These are phyloP conservation scores for Liodrosophila aerea DNA, from an alignment of 2,888 invertebrate genomes.

Conservation along the genomic window DNA sequence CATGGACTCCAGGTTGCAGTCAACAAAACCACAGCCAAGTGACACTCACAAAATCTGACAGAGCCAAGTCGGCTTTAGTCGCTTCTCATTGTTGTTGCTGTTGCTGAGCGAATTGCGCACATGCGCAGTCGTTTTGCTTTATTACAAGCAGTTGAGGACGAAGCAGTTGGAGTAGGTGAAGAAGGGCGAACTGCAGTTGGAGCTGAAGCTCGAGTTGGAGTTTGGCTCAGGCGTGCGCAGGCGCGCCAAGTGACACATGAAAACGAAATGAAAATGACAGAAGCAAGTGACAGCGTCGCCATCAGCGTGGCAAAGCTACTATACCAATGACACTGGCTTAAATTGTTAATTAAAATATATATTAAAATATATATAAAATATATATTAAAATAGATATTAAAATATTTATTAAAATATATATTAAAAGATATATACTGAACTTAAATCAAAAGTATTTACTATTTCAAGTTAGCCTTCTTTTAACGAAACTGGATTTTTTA, in stretches of 20 bases:
- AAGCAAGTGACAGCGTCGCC: constrained; percentile 69
- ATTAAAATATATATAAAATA: neutral
- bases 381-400: neutral
- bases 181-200: constrained; percentile 19
- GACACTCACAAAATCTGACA: constrained; percentile 77
- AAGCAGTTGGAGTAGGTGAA: constrained; percentile 4
- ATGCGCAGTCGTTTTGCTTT: constrained; percentile 44
- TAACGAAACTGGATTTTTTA: too few species aligned
- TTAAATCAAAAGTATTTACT: too few species aligned
- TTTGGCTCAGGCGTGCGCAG: constrained; percentile 41
- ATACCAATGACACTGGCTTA: constrained; percentile 22
- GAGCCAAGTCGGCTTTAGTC: constrained; percentile 56
- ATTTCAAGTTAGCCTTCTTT: too few species aligned
- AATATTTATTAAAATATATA: too few species aligned
- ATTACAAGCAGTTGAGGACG: constrained; percentile 33
- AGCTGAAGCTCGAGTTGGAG: constrained; percentile 4
- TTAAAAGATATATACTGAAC: too few species aligned
- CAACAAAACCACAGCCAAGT: constrained; percentile 63
- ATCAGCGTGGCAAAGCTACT: constrained; percentile 40
- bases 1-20: constrained; percentile 10
- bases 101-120: constrained; percentile 6
- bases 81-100: constrained; percentile 37
- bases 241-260: constrained; percentile 75
- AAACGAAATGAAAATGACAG: constrained; percentile 76
- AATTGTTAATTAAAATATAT: neutral